Percentiles rank a stretch among this genome's conserved stretches.
These are phyloP conservation scores for Bombylius discolor DNA, from an alignment of 2,888 invertebrate species.

Conservation along the genomic window DNA sequence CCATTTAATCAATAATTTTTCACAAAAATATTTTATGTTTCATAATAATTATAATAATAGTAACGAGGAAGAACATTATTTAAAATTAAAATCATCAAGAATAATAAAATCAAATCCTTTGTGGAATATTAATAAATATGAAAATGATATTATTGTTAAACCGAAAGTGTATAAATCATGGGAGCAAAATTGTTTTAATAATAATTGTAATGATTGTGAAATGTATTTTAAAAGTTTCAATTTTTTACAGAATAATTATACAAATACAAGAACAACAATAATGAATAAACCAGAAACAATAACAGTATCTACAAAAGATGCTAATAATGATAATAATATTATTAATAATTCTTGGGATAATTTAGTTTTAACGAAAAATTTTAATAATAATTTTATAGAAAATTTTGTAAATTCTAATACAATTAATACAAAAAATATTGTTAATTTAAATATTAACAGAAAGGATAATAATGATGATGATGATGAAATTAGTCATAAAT, in stretches of 20 bases:
- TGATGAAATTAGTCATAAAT: slow-evolving; percentile 34
- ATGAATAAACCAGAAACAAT: neutral
- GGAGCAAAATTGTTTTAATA: slow-evolving; percentile 4
- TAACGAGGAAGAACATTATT: no score
- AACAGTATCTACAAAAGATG: no score
- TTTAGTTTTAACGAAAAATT: no score
- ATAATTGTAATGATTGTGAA: slow-evolving; percentile 16
- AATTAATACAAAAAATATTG: no score
- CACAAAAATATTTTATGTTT: neutral
- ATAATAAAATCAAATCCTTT: neutral
- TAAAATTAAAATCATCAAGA: no score
- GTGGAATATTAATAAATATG: neutral
- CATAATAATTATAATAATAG: no score
- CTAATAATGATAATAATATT: slow-evolving; percentile 17
- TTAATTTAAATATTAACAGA: no score
- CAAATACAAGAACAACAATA: slow-evolving; percentile 2
- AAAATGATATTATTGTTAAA: slow-evolving; percentile 8
- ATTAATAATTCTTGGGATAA: no score
- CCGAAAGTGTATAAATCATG: slow-evolving; percentile 12
- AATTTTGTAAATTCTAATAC: no score
- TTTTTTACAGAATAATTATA: slow-evolving; percentile 13
- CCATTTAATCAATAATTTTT: neutral
- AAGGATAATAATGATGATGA: neutral
- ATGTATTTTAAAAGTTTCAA: slow-evolving; percentile 17
- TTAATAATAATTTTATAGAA: no score